A percentile compares a stretch with the other conserved stretches of the same genome.
Evolutionary conservation across 2,888 invertebrate species (phyloP).

Genomic region (Lasioglossum villosulum): DNA sequence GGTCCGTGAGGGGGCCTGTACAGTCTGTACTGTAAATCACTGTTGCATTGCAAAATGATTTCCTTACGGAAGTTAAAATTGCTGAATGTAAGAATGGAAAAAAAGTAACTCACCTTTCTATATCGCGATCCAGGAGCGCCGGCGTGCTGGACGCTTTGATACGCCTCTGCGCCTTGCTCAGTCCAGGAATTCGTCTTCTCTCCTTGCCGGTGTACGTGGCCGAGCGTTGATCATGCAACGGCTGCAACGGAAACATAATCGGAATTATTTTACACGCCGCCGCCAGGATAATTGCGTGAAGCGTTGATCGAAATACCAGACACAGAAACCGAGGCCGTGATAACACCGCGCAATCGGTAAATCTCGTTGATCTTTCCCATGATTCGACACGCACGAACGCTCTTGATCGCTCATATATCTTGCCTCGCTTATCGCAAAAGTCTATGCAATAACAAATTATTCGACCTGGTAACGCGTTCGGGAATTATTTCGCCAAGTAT

Average conservation of each 20-base stretch:
- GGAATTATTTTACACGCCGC: slow-evolving; percentile 45
- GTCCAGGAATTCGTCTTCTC: slow-evolving; percentile 75
- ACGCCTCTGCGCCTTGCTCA: slow-evolving; percentile 79
- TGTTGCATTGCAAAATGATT: background rate
- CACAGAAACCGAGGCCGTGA: slow-evolving; percentile 37
- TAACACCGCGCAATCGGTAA: slow-evolving; percentile 62
- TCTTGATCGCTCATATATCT: slow-evolving; percentile 52
- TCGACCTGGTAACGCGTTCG: slow-evolving; percentile 31
- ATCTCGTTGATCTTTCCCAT: slow-evolving; percentile 66
- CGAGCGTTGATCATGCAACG: slow-evolving; percentile 73
- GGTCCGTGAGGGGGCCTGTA: too few species aligned
- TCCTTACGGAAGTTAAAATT: background rate
- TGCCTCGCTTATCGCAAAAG: slow-evolving; percentile 34
- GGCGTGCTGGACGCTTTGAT: slow-evolving; percentile 82
- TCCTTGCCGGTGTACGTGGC: slow-evolving; percentile 72
- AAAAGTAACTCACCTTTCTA: slow-evolving; percentile 75
- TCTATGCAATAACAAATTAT: slow-evolving; percentile 27
- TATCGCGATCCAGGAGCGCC: slow-evolving; percentile 78
- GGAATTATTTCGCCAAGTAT: slow-evolving; percentile 42
- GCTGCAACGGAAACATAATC: slow-evolving; percentile 69
- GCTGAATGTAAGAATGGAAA: background rate
- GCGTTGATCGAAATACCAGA: slow-evolving; percentile 30
- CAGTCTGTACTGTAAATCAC: background rate
- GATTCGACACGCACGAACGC: slow-evolving; percentile 68
- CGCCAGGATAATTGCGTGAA: slow-evolving; percentile 9